Evolutionary conservation across 2,888 invertebrate species (phyloP).

Genomic region (Hemicrepidius hirtus): DNA sequence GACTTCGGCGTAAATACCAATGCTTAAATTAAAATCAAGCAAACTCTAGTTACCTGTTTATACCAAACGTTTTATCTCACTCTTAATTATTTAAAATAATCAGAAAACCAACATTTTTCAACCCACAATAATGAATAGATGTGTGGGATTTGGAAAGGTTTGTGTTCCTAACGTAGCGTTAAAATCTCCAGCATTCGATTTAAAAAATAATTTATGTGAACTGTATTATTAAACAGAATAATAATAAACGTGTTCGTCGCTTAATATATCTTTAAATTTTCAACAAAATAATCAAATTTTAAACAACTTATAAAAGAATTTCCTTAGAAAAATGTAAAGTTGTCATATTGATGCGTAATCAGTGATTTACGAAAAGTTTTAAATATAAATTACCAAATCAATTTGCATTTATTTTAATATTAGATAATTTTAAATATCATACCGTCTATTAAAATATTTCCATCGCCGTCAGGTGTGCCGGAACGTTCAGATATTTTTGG

Average conservation of each 20-base stretch:
- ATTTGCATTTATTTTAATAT: too few relatives aligned
- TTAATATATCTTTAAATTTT: too few relatives aligned
- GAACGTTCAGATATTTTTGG: conserved; percentile 9
- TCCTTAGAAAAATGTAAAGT: too few relatives aligned
- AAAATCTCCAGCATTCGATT: not conserved
- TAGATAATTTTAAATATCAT: conserved; percentile 2
- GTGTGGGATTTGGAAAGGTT: not conserved
- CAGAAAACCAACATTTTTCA: not conserved
- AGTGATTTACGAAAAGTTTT: too few relatives aligned
- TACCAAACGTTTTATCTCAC: not conserved
- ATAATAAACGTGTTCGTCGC: too few relatives aligned
- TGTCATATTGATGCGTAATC: too few relatives aligned
- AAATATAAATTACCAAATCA: too few relatives aligned
- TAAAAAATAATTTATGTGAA: too few relatives aligned
- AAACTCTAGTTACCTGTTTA: conserved; percentile 1
- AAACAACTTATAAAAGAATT: too few relatives aligned
- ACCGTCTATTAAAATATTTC: conserved; percentile 22
- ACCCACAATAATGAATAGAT: not conserved
- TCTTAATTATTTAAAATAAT: not conserved
- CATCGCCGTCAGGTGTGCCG: conserved; percentile 15
- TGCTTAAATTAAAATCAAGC: not conserved
- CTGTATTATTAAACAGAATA: too few relatives aligned
- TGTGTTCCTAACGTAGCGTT: not conserved
- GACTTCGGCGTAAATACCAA: not conserved
- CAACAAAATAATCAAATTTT: too few relatives aligned